Conservation (phyloP, 2,888 invertebrate species). For the Polyploca ridens region DNA sequence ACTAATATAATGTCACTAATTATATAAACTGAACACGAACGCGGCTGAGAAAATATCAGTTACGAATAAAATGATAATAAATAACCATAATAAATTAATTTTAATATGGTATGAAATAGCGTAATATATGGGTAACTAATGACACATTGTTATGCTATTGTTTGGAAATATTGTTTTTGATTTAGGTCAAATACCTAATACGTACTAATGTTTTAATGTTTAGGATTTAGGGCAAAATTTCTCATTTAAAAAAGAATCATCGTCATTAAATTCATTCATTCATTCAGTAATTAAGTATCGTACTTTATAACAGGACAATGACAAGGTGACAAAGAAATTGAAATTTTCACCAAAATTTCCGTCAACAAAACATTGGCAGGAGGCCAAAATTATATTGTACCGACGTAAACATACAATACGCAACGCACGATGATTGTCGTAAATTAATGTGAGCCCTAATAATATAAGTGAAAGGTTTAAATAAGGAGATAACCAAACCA, state of each 20-base stretch:
- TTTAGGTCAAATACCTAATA: background rate
- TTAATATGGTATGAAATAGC: background rate
- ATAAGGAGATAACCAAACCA: constrained; percentile 9
- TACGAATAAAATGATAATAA: background rate
- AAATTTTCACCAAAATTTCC: constrained; percentile 28
- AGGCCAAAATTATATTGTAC: constrained; percentile 29
- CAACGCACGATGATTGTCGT: constrained; percentile 17
- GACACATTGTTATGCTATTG: background rate
- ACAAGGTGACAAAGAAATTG: constrained; percentile 22
- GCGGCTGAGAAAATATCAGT: background rate
- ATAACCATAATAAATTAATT: background rate
- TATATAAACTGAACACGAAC: background rate
- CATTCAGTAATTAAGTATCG: too few relatives aligned
- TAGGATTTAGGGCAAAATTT: too few relatives aligned
- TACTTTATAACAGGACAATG: too few relatives aligned
- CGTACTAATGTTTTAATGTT: background rate
- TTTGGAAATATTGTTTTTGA: background rate
- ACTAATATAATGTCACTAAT: too few relatives aligned
- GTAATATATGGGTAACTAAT: background rate
- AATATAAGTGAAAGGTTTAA: constrained; percentile 18
- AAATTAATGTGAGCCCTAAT: background rate
- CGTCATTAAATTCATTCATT: too few relatives aligned
- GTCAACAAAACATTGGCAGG: constrained; percentile 22
- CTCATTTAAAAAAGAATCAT: too few relatives aligned
- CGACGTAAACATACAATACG: constrained; percentile 17